phyloP scores from a whole-genome alignment of 2,797 vertebrate genomes.

The Chaunax sp. region DNA sequence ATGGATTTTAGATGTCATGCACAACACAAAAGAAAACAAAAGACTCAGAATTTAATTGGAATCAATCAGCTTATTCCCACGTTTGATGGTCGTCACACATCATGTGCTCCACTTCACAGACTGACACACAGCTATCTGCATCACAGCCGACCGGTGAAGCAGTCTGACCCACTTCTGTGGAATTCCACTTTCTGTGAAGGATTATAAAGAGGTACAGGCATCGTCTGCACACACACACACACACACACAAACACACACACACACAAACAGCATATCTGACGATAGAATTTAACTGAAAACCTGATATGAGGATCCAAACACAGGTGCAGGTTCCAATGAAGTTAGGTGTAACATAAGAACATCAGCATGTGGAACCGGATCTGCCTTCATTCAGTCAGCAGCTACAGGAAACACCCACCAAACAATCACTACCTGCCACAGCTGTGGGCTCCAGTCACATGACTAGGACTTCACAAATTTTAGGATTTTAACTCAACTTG shows the following conservation, averaged over 20 bases:
- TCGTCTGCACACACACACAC: background rate
- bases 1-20: conserved; percentile 61
- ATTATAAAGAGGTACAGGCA: conserved; percentile 26
- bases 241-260: conserved; percentile 5
- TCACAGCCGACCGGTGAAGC: conserved; percentile 37
- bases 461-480: no score
- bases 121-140: conserved; percentile 40
- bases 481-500: no score
- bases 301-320: no score
- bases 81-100: conserved; percentile 64
- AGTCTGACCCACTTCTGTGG: conserved; percentile 64
- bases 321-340: background rate
- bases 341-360: background rate
- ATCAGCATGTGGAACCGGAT: conserved; percentile 18
- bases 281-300: no score
- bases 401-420: conserved; percentile 24
- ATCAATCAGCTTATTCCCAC: conserved; percentile 75
- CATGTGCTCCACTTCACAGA: conserved; percentile 72
- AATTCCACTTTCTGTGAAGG: conserved; percentile 41
- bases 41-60: conserved; percentile 65
- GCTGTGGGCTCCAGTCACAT: no score
- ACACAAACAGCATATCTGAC: no score
- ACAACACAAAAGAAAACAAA: conserved; percentile 57
- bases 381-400: background rate
- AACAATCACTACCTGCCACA: no score